Evolutionary conservation across 2,797 vertebrate species (phyloP).

Genomic region (Morelia viridis): DNA sequence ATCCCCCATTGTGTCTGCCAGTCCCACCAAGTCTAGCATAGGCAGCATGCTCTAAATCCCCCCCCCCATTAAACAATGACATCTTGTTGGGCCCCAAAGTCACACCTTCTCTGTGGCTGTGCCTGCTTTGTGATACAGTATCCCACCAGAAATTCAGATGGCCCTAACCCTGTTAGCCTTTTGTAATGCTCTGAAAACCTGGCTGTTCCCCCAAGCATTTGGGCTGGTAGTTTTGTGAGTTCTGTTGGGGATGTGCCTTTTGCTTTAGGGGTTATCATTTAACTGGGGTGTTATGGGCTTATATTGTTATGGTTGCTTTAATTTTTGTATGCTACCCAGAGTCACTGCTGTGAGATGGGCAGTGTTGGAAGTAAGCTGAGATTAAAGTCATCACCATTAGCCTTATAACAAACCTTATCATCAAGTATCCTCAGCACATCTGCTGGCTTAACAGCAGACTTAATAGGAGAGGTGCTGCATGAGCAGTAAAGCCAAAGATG

Average conservation of each 20-base stretch:
- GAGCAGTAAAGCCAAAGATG: not conserved
- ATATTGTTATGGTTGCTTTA: no score
- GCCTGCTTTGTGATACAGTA: no score
- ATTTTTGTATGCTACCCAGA: no score
- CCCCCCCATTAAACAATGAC: not conserved
- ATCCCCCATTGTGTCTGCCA: not conserved
- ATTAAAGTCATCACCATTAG: not conserved
- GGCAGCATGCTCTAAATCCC: not conserved
- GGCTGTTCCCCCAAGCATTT: no score
- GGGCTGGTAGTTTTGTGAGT: no score
- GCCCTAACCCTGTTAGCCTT: no score
- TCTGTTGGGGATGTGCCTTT: no score
- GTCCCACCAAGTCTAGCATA: not conserved
- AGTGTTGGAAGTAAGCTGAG: not conserved
- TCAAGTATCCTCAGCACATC: not conserved
- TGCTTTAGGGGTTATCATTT: no score
- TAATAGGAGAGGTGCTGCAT: conserved; percentile 12
- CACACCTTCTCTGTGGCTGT: not conserved
- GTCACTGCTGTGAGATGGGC: no score
- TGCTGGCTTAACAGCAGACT: not conserved
- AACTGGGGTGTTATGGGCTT: no score
- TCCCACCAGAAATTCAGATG: no score
- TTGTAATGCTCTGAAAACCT: no score
- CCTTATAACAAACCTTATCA: not conserved
- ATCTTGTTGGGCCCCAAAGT: not conserved